Percentiles rank a stretch among this genome's conserved stretches.
These are phyloP conservation scores for Euglossa dilemma DNA, from an alignment of 1,140 invertebrate genomes.

Conservation along the genomic window DNA sequence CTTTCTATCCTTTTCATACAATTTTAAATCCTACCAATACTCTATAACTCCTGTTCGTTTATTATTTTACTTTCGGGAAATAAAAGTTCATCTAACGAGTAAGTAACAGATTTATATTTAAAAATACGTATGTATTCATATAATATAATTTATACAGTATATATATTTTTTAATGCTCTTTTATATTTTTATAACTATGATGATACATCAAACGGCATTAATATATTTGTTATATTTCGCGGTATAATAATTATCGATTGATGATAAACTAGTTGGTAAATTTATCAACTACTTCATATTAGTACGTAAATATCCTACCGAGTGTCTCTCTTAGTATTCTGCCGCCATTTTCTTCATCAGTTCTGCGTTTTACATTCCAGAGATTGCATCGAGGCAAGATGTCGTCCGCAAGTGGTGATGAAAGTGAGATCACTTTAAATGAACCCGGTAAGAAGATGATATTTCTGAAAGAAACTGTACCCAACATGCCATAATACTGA, in stretches of 20 bases:
- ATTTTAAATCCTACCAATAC: neutral
- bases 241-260: neutral
- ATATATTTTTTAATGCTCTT: neutral
- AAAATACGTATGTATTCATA: neutral
- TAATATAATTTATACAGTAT: neutral
- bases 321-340: neutral
- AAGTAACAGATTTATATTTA: neutral
- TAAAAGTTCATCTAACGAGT: neutral
- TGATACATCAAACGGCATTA: neutral
- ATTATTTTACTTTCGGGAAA: neutral
- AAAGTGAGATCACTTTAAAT: constrained; percentile 70
- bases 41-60: neutral
- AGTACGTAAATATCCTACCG: neutral
- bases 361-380: constrained; percentile 67
- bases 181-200: neutral
- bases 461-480: constrained; percentile 1
- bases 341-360: constrained; percentile 59
- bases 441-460: constrained; percentile 71
- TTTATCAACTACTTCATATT: constrained; percentile 6
- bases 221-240: neutral
- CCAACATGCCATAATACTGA: neutral
- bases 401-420: constrained; percentile 78
- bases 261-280: neutral
- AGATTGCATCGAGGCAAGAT: constrained; percentile 62
- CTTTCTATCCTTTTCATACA: neutral